These are phyloP conservation scores for Anableps anableps DNA, from an alignment of 2,797 vertebrate genomes.

Conservation along the genomic window DNA sequence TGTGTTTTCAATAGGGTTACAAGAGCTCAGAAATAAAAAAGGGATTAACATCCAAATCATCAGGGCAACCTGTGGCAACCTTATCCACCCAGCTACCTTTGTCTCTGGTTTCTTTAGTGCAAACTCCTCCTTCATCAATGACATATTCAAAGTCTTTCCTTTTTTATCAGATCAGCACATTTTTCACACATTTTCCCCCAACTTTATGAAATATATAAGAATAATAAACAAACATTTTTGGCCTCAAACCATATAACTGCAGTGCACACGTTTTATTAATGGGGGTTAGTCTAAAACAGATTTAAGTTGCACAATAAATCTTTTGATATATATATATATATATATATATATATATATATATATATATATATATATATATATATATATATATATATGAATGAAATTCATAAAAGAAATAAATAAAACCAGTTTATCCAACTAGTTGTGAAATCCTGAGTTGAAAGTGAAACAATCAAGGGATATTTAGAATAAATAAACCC, in stretches of 20 bases:
- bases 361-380: no score
- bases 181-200: neutral
- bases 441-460: neutral
- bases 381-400: no score
- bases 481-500: neutral
- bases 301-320: neutral
- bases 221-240: neutral
- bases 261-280: neutral
- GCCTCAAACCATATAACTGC: neutral
- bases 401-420: no score
- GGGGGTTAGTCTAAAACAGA: neutral
- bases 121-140: neutral
- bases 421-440: neutral
- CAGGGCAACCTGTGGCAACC: conserved; percentile 4
- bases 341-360: no score
- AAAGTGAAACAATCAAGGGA: neutral
- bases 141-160: neutral
- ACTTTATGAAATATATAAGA: neutral
- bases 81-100: conserved; percentile 18
- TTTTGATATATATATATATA: neutral
- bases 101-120: neutral
- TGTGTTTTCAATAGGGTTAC: conserved; percentile 37
- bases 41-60: conserved; percentile 47
- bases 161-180: neutral
- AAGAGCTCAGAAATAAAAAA: conserved; percentile 33